Evolutionary conservation across 2,113 vertebrate genomes (phyloP).

Genomic region (Ammospiza caudacuta): DNA sequence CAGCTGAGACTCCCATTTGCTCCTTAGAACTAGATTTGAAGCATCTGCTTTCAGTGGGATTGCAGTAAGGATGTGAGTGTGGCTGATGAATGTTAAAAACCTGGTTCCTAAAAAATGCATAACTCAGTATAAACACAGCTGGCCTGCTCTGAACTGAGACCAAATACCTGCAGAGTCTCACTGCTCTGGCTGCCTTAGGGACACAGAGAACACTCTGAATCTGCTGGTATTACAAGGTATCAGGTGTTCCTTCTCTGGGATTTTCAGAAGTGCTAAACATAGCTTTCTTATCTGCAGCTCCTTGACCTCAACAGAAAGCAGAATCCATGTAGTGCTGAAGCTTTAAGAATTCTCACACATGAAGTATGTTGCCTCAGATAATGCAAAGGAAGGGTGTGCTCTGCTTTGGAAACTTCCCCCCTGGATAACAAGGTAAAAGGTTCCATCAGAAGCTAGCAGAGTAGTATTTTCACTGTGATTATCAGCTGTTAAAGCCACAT

Average conservation of each 20-base stretch:
- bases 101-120: background rate
- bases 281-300: conserved; percentile 28
- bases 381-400: conserved; percentile 30
- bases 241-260: background rate
- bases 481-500: background rate
- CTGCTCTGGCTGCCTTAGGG: background rate
- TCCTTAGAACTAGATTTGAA: background rate
- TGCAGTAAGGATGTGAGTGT: background rate
- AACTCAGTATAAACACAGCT: background rate
- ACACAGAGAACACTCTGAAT: background rate
- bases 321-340: background rate
- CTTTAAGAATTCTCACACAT: background rate
- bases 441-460: background rate
- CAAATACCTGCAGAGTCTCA: background rate
- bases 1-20: background rate
- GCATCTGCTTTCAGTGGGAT: background rate
- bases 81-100: background rate
- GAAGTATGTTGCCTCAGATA: background rate
- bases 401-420: background rate
- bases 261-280: conserved; percentile 22
- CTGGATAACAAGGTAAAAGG: conserved; percentile 36
- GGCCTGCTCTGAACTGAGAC: background rate
- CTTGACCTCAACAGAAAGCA: background rate
- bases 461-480: background rate
- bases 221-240: background rate